Base-by-base conservation (phyloP, 2,113 vertebrate genomes). In the Prinia subflava region DNA sequence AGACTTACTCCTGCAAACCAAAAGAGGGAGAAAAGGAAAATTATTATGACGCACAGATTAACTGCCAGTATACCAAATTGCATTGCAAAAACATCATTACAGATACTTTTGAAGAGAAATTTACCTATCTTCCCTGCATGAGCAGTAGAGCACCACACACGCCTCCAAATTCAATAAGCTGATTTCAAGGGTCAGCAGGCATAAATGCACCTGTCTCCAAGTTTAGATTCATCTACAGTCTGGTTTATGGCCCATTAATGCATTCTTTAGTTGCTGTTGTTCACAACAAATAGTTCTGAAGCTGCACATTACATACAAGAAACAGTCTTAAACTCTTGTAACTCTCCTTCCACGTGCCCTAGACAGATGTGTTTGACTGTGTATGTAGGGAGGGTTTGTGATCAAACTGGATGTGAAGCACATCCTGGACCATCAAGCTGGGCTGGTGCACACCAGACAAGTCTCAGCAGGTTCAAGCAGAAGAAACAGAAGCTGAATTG, bases 1-100 rank as follows among this genome's bases (percentile, higher is more conserved):
- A 93, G 87, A 96, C 91, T 92, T 77, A 96, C 81, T 95, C 96
- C 97, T 98, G 94, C 37, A 96, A 95, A 74, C 11, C 73, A 70
- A 89, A 41, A 88, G 33, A 87, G 8, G 11, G 74, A 82, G 42
- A 88, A 91, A 80, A 39, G 2, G 25, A 81, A 56, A 89, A 63
- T 47, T 7, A 64, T 63, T 47, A 63, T 5, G 30, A 68, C 15
- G 75, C 57, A 44, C 1, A 42, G 10, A 75, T 83, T 57, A 93
- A 86, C 53, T 53, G 60, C 31, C 4, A 6, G 31, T 27, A 64
- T 13, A 67, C 20, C 20, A 78, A 67, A 77, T 20, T 41, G 49
- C 37, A 41, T 3, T 37, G 44, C 31, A 78, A 83, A 90, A 47
- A 49, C 22, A 65, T 9, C 18, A 8, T 39, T 65, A 83, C 12